These are phyloP conservation scores for Strix uralensis DNA, from an alignment of 2,113 vertebrate genomes.

Conservation along the genomic window DNA sequence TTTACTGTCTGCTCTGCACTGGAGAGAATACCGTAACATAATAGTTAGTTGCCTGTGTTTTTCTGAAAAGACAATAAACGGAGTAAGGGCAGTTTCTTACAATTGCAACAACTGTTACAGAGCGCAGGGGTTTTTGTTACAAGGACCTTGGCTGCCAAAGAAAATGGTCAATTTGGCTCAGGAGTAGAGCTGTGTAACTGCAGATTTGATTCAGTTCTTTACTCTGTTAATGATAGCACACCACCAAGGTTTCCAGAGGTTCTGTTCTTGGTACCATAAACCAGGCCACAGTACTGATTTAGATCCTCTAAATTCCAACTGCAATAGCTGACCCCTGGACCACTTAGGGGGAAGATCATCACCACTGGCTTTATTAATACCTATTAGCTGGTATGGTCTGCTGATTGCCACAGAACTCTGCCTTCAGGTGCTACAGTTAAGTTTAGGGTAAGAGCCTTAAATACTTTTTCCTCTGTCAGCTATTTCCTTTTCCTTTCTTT, in stretches of 20 bases:
- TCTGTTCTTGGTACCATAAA: neutral
- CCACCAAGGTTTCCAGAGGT: rapidly evolving
- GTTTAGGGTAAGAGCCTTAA: neutral
- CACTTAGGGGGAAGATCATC: neutral
- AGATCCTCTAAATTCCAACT: neutral
- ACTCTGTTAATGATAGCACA: neutral
- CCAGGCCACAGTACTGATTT: neutral
- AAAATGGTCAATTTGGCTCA: neutral
- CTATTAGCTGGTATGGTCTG: neutral
- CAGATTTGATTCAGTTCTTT: neutral
- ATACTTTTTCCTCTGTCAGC: neutral
- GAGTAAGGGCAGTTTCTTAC: neutral
- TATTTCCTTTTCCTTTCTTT: neutral
- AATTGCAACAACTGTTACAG: neutral
- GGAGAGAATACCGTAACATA: rapidly evolving
- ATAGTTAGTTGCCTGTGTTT: rapidly evolving
- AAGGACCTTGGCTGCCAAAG: neutral
- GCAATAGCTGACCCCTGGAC: neutral
- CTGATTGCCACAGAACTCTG: neutral
- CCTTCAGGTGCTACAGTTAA: neutral
- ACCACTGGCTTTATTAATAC: neutral
- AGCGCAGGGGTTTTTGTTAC: rapidly evolving
- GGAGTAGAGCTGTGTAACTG: neutral
- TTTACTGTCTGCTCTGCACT: neutral
- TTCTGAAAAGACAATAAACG: neutral